Evolutionary conservation across 2,888 invertebrate genomes (phyloP).

Genomic region (Rotaria magnacalcarata): DNA sequence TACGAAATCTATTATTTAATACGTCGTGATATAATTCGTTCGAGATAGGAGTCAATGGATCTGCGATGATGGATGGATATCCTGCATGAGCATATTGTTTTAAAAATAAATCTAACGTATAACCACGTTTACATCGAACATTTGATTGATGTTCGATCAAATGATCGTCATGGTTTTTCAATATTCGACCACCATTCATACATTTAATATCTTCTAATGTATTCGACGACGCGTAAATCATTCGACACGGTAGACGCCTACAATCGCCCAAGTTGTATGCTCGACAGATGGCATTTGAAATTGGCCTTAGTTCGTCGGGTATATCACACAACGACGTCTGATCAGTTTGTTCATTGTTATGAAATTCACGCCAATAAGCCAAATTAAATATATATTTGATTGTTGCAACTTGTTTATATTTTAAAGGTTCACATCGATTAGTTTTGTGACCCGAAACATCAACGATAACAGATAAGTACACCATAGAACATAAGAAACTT

Average conservation of each 20-base stretch:
- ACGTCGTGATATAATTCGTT: neutral
- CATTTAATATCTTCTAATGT: slow-evolving; percentile 8
- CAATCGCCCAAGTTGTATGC: neutral
- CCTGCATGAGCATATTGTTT: neutral
- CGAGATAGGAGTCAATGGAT: neutral
- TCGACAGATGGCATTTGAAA: neutral
- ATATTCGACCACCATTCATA: neutral
- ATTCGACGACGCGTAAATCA: neutral
- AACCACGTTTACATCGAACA: slow-evolving; percentile 1
- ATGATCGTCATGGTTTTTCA: neutral
- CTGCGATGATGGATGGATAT: slow-evolving; percentile 1
- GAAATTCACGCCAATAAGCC: neutral
- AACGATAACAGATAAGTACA: neutral
- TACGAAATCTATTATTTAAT: neutral
- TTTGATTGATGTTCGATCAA: neutral
- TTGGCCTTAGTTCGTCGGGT: neutral
- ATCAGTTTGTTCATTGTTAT: neutral
- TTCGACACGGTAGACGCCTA: neutral
- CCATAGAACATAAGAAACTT: neutral
- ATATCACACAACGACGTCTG: neutral
- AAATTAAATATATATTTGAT: neutral
- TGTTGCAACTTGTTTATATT: neutral
- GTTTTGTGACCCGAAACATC: neutral
- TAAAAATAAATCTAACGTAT: neutral
- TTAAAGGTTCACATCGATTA: neutral